phyloP scores from a whole-genome alignment of 2,113 vertebrate species.

The Tachuris rubrigastra region DNA sequence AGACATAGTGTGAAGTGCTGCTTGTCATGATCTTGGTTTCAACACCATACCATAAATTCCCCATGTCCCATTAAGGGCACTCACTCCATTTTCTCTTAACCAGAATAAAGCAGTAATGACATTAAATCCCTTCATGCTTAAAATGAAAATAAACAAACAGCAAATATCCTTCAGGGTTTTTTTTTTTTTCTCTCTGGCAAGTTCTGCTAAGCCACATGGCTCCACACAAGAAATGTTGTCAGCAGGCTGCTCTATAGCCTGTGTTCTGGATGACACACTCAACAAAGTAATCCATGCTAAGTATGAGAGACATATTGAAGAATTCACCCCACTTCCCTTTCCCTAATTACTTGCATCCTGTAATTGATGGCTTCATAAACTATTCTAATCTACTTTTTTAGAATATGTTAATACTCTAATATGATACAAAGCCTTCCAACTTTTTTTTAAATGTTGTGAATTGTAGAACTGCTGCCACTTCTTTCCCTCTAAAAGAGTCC shows the following conservation, averaged over 20 bases:
- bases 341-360: neutral
- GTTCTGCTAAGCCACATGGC: neutral
- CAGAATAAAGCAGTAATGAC: neutral
- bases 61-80: neutral
- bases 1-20: constrained; percentile 38
- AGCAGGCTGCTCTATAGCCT: neutral
- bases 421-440: neutral
- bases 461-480: neutral
- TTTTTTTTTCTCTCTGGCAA: neutral
- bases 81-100: neutral
- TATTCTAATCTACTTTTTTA: neutral
- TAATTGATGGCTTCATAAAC: neutral
- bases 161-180: neutral
- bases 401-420: neutral
- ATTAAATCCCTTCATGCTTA: neutral
- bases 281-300: neutral
- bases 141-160: neutral
- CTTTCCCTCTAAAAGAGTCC: neutral
- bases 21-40: constrained; percentile 38
- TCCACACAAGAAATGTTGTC: neutral
- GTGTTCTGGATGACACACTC: neutral
- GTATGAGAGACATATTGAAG: neutral
- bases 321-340: neutral
- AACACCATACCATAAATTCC: constrained; percentile 56
- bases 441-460: neutral